Percentiles rank a stretch among this genome's conserved stretches.
Evolutionary conservation across 2,113 vertebrate species (phyloP).

Genomic region (Muntiacus reevesi): DNA sequence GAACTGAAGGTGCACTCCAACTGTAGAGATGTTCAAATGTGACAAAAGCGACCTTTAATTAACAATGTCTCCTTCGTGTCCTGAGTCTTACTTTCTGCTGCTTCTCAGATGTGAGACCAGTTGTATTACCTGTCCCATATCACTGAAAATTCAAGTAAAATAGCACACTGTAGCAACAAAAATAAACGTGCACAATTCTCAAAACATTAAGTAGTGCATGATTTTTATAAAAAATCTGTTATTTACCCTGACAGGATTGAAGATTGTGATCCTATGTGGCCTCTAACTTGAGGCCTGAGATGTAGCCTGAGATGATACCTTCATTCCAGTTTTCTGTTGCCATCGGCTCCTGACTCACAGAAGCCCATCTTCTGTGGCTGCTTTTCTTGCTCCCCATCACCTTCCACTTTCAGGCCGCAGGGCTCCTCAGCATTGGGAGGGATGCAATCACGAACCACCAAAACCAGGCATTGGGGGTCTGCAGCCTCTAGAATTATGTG

Average conservation of each 20-base stretch:
- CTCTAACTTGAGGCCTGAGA: not conserved
- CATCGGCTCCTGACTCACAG: not conserved
- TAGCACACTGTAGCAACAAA: constrained; percentile 12
- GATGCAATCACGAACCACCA: not conserved
- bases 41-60: not conserved
- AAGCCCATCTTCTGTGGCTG: not conserved
- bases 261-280: not conserved
- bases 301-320: not conserved
- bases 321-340: not conserved
- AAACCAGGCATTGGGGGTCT: not conserved
- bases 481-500: not conserved
- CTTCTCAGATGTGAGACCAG: not conserved
- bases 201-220: not conserved
- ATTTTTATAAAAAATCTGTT: not conserved
- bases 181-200: not conserved
- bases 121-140: not conserved
- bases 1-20: not conserved
- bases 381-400: not conserved
- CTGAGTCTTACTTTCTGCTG: not conserved
- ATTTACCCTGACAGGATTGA: not conserved
- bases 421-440: not conserved
- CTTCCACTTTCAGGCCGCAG: not conserved
- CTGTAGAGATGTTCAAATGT: not conserved
- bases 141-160: not conserved
- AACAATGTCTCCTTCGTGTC: not conserved